These are phyloP conservation scores for Corythaixoides concolor DNA, from an alignment of 2,113 vertebrate species.

Conservation along the genomic window DNA sequence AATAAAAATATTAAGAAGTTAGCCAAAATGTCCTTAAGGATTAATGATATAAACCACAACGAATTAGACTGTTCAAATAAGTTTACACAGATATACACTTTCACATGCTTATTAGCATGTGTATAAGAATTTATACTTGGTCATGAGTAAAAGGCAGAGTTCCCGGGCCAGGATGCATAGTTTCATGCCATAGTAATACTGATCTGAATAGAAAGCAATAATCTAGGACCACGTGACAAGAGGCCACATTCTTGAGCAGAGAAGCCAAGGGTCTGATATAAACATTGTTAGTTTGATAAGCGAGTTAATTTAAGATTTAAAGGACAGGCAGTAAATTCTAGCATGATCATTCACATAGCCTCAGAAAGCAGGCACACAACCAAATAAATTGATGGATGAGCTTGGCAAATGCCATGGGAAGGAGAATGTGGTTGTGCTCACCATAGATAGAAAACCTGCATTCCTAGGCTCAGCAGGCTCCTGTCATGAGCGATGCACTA, in stretches of 20 bases:
- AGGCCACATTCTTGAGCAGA: not conserved
- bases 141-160: not conserved
- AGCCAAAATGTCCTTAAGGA: not conserved
- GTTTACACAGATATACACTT: not conserved
- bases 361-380: not conserved
- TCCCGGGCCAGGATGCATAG: not conserved
- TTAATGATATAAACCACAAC: not conserved
- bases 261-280: constrained; percentile 20
- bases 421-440: not conserved
- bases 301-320: constrained; percentile 63
- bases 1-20: not conserved
- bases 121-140: not conserved
- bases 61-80: not conserved
- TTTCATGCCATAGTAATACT: constrained; percentile 5
- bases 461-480: not conserved
- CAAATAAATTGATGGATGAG: constrained; percentile 13
- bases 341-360: not conserved
- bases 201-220: constrained; percentile 40
- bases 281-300: constrained; percentile 33
- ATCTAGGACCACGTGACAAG: not conserved
- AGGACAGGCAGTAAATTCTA: constrained; percentile 46
- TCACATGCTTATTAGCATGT: not conserved
- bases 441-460: not conserved
- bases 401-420: not conserved
- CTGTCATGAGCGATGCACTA: not conserved